Percentiles rank a stretch among this genome's conserved stretches.
Evolutionary conservation across 2,113 vertebrate genomes (phyloP).

Genomic region (Leucopsar rothschildi): DNA sequence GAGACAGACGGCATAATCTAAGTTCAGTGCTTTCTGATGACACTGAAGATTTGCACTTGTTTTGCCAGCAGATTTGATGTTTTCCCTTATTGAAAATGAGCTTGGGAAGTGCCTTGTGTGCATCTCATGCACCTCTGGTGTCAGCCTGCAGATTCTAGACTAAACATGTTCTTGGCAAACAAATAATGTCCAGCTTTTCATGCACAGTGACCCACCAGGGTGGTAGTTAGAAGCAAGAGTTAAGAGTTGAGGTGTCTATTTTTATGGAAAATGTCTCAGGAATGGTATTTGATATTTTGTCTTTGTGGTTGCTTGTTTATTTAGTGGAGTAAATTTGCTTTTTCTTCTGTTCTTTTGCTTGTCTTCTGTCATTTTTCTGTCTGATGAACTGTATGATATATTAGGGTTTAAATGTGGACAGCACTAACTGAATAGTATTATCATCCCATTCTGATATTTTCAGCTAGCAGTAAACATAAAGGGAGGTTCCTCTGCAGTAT

Average conservation of each 20-base stretch:
- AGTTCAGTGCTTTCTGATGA: slow-evolving; percentile 12
- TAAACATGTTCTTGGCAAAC: neutral
- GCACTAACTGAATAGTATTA: neutral
- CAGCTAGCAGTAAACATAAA: neutral
- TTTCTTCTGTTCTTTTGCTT: neutral
- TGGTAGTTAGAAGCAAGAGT: neutral
- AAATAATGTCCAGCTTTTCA: neutral
- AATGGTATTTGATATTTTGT: neutral
- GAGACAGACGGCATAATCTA: neutral
- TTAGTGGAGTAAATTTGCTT: neutral
- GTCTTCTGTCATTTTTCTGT: neutral
- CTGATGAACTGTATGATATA: neutral
- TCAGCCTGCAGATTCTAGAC: slow-evolving; percentile 7
- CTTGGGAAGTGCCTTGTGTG: neutral
- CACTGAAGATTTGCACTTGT: neutral
- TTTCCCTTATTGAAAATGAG: slow-evolving; percentile 5
- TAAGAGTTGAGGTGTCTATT: neutral
- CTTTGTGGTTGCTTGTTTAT: neutral
- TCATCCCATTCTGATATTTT: neutral
- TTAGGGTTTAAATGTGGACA: neutral
- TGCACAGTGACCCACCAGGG: neutral
- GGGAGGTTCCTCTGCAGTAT: neutral
- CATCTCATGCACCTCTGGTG: neutral
- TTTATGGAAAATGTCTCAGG: neutral
- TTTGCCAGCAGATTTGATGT: slow-evolving; percentile 19